These are phyloP conservation scores for Thermophis baileyi DNA, from an alignment of 2,113 vertebrate genomes.

Conservation along the genomic window DNA sequence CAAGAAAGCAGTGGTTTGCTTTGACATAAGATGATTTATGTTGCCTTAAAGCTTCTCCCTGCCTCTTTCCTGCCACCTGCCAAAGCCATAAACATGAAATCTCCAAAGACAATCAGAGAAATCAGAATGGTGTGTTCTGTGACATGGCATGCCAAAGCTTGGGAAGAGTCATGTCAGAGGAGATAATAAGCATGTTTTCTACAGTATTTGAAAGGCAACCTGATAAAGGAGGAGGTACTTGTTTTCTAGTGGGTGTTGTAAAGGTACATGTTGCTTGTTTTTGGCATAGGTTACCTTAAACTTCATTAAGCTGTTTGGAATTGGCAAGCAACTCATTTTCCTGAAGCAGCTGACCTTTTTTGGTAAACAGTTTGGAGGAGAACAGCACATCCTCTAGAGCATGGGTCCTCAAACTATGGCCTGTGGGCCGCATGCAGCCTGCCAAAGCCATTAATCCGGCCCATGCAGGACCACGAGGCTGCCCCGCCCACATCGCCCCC, in stretches of 20 bases:
- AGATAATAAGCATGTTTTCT: background rate
- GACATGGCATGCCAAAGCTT: background rate
- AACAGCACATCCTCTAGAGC: background rate
- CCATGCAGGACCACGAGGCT: too few species aligned
- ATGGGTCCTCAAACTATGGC: too few species aligned
- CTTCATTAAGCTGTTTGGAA: background rate
- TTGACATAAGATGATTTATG: background rate
- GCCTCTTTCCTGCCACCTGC: background rate
- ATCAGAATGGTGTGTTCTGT: background rate
- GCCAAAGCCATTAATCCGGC: too few species aligned
- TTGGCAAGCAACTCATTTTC: background rate
- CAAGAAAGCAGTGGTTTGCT: background rate
- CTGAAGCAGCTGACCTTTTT: background rate
- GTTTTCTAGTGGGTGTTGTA: background rate
- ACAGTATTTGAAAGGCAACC: background rate
- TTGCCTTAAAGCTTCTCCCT: background rate
- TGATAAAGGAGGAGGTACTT: background rate
- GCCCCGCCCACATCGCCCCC: too few species aligned
- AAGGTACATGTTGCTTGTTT: background rate
- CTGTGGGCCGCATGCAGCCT: too few species aligned
- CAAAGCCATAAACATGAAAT: background rate
- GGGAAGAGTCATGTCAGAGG: background rate
- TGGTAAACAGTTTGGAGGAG: background rate
- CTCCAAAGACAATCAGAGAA: background rate
- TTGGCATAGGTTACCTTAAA: background rate